Evolutionary conservation across 2,888 invertebrate species (phyloP).

Genomic region (Andrena chrysosceles): DNA sequence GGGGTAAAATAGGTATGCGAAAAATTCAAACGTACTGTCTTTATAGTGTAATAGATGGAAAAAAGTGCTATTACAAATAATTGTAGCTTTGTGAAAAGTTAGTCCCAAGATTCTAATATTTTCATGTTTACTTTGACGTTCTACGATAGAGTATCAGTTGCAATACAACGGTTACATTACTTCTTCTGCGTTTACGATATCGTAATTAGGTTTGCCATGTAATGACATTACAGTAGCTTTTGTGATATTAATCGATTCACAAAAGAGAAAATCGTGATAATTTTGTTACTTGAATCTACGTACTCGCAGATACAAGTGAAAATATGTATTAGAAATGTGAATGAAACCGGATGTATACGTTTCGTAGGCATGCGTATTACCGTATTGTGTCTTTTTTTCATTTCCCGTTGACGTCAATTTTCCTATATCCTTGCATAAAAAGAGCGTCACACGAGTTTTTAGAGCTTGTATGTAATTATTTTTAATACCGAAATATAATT

Average conservation of each 20-base stretch:
- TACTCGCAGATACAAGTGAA: background rate
- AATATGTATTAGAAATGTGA: constrained; percentile 17
- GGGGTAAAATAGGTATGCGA: background rate
- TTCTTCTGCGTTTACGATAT: background rate
- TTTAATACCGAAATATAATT: constrained; percentile 1
- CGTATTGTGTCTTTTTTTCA: constrained; percentile 57
- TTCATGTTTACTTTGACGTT: background rate
- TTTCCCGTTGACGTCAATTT: constrained; percentile 68
- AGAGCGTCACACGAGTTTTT: constrained; percentile 47
- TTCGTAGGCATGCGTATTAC: constrained; percentile 53
- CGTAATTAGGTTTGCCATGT: background rate
- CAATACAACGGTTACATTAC: background rate
- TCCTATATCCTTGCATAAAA: constrained; percentile 45
- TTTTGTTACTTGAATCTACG: background rate
- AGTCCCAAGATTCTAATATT: background rate
- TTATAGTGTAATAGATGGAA: background rate
- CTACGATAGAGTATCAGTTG: background rate
- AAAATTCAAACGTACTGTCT: background rate
- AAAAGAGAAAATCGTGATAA: background rate
- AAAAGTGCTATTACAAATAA: background rate
- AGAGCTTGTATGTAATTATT: constrained; percentile 33
- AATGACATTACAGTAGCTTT: background rate
- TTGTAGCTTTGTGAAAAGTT: constrained; percentile 1
- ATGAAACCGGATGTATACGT: constrained; percentile 66
- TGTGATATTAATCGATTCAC: background rate